These are phyloP conservation scores for Gobio gobio DNA, from an alignment of 2,113 vertebrate genomes.

Conservation along the genomic window DNA sequence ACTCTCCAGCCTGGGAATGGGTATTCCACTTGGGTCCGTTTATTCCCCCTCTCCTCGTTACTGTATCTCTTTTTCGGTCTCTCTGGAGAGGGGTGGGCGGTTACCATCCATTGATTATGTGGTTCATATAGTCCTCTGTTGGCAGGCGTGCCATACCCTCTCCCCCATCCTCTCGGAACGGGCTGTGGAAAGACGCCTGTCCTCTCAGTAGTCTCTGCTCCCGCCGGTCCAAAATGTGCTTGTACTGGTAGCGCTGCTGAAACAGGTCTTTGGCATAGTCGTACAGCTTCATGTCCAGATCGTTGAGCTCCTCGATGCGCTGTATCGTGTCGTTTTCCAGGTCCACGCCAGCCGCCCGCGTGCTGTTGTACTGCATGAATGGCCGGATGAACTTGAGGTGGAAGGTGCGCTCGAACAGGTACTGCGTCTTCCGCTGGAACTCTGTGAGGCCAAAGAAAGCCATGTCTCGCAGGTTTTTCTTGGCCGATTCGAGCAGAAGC, in stretches of 20 bases:
- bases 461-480: conserved; percentile 98
- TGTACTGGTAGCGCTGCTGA: conserved; percentile 97
- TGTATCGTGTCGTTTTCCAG: conserved; percentile 87
- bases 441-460: conserved; percentile 97
- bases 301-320: conserved; percentile 95
- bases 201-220: conserved; percentile 88
- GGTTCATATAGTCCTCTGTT: conserved; percentile 99
- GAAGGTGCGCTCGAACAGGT: conserved; percentile 97
- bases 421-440: conserved; percentile 99
- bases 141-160: conserved; percentile 80
- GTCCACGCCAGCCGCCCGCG: conserved; percentile 92
- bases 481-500: conserved; percentile 94
- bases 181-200: conserved; percentile 76
- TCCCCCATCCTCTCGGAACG: conserved; percentile 49
- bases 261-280: conserved; percentile 98
- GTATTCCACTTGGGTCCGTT: not conserved
- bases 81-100: conserved; percentile 55
- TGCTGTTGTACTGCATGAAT: conserved; percentile 99
- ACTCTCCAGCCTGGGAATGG: not conserved
- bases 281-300: conserved; percentile 97
- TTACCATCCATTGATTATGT: conserved; percentile 99
- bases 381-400: conserved; percentile 95
- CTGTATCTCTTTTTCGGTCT: conserved; percentile 28
- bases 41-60: conserved; percentile 18
- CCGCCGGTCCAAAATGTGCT: conserved; percentile 89